Percentiles rank a stretch among this genome's conserved stretches.
phyloP scores from a whole-genome alignment of 1,140 invertebrate species.

The Lysiphlebus fabarum region DNA sequence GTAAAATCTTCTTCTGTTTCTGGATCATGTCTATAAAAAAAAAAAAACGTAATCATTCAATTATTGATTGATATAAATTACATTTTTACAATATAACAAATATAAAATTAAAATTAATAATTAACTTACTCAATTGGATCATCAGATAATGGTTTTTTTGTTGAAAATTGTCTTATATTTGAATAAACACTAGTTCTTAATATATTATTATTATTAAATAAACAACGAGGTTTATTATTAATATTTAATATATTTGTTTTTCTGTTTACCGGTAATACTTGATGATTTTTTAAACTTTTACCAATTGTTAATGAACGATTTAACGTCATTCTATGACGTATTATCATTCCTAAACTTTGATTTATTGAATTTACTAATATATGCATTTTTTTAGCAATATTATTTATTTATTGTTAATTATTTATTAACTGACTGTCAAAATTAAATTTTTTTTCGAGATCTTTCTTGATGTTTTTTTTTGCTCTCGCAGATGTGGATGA shows the following conservation, averaged over 20 bases:
- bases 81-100: too few relatives aligned
- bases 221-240: neutral
- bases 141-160: constrained; percentile 33
- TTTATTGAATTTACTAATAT: constrained; percentile 1
- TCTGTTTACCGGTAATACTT: constrained; percentile 19
- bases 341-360: neutral
- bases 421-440: neutral
- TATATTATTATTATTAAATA: constrained; percentile 9
- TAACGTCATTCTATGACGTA: constrained; percentile 24
- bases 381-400: constrained; percentile 6
- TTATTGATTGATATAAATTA: too few relatives aligned
- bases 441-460: neutral
- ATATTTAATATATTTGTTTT: constrained; percentile 7
- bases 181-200: constrained; percentile 24
- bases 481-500: too few relatives aligned
- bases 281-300: constrained; percentile 1
- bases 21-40: constrained; percentile 27
- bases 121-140: constrained; percentile 33
- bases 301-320: constrained; percentile 21
- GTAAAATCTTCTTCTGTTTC: constrained; percentile 40
- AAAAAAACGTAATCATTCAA: constrained; percentile 4
- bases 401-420: neutral
- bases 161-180: constrained; percentile 33
- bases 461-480: too few relatives aligned
- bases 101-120: too few relatives aligned